phyloP scores from a whole-genome alignment of 2,797 vertebrate species.

The Myotis pilosus region DNA sequence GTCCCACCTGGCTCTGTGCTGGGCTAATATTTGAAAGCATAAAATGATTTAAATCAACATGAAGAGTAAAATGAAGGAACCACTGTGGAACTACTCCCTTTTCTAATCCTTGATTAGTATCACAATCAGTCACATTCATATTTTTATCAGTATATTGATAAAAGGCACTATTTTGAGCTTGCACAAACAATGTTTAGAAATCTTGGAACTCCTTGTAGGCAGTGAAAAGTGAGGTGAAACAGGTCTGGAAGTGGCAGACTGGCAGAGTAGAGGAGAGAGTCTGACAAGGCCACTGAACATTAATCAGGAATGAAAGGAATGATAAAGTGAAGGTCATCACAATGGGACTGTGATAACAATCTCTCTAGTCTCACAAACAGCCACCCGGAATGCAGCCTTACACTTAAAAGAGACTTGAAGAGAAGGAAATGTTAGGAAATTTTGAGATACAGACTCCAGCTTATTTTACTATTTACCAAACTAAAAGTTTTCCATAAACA shows the following conservation, averaged over 20 bases:
- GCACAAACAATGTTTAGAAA: slow-evolving; percentile 37
- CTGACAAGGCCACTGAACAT: background rate
- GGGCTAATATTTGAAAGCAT: slow-evolving; percentile 87
- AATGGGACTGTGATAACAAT: background rate
- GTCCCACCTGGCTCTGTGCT: slow-evolving; percentile 84
- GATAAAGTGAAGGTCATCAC: slow-evolving; percentile 55
- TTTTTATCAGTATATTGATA: background rate
- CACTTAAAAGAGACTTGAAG: background rate
- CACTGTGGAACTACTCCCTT: background rate
- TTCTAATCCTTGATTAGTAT: background rate
- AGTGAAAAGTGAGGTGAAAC: background rate
- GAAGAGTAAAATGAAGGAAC: background rate
- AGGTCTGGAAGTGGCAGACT: background rate
- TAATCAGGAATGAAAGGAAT: slow-evolving; percentile 25
- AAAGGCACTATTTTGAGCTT: background rate
- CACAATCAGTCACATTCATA: background rate
- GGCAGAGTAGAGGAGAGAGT: background rate
- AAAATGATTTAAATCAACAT: slow-evolving; percentile 88
- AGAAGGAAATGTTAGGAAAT: background rate
- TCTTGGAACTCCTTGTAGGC: background rate
- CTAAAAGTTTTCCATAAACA: background rate
- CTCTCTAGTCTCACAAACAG: slow-evolving; percentile 26
- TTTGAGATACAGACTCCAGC: background rate
- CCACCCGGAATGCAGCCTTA: background rate
- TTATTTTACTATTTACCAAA: background rate